Evolutionary conservation across 2,888 invertebrate species (phyloP).

Genomic region (Cataglyphis albicans): DNA sequence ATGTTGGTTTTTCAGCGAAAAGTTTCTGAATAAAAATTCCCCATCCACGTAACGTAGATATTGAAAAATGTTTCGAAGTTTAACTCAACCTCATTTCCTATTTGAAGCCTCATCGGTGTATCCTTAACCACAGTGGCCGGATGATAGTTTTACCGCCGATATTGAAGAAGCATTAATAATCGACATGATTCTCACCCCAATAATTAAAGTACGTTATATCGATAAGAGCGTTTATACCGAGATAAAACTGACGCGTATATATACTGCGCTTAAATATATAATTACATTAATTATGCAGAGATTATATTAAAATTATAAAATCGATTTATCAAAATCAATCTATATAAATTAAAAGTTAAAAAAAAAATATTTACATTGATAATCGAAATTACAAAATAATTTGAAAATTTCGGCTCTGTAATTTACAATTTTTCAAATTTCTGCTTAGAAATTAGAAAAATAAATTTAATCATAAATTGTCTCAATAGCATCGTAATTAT

Average conservation of each 20-base stretch:
- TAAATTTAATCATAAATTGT: not conserved
- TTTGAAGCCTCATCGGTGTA: constrained; percentile 27
- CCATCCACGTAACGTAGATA: constrained; percentile 5
- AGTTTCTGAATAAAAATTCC: constrained; percentile 29
- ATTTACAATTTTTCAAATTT: not conserved
- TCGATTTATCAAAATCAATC: not conserved
- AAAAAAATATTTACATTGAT: not conserved
- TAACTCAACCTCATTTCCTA: constrained; percentile 32
- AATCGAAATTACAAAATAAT: not conserved
- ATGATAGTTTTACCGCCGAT: constrained; percentile 49
- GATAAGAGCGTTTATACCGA: constrained; percentile 4
- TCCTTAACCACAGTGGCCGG: constrained; percentile 14
- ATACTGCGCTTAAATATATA: not conserved
- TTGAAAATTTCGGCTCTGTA: not conserved
- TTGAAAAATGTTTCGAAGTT: constrained; percentile 50
- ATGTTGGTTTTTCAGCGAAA: not conserved
- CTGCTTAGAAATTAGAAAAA: not conserved
- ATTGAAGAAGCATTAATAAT: constrained; percentile 49
- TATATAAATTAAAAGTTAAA: not conserved
- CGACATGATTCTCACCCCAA: constrained; percentile 16
- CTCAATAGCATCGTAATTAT: constrained; percentile 1
- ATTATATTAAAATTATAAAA: constrained; percentile 3
- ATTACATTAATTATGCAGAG: not conserved
- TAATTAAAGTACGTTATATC: constrained; percentile 34
- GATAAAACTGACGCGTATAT: not conserved